Base-by-base conservation (phyloP, 1,140 invertebrate genomes). In the Bathynomus jamesi region DNA sequence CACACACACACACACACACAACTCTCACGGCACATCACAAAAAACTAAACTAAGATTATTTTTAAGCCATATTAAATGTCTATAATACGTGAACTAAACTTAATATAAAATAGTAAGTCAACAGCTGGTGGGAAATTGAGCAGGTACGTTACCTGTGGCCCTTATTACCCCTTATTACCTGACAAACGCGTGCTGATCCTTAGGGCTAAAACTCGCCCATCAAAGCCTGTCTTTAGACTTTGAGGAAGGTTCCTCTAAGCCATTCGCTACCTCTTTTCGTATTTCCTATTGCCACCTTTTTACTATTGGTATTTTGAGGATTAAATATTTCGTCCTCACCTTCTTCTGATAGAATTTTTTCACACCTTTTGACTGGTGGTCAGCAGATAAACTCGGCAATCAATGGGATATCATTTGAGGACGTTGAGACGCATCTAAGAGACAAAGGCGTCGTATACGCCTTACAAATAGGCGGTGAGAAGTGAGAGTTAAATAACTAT, bases 11-110 rank as follows among this genome's bases (percentile, higher is more conserved):
- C 21, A 53, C 21, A 53, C 21, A 53, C 21, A 53, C 21, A 53
- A 17, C 13, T 53, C 21, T 53, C 40, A 11, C 40, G 21, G 40
- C 13, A 17, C 21, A 53, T 53, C 13, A 53, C 13, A 40, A 53
- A 53, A 53, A 21, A 53, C 13, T 17, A 53, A 53, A 17, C 13
- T 3, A 5, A 11, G 5, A 3, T 21, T 53, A 53, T 53, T 53
- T 53, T 53, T 53, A 53, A 53, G 40, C 40, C 40, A 53, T 53
- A 53, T 53, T 53, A 53, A 53, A 53, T 53, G 21, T 53, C 40
- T 53, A 53, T 53, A 53, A 53, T 53, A 53, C 40, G 40, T 53
- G 40, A 53, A 53, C 11, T 53, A 53, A 53, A 53, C 40, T 53
- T 53, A 53, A 53, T 53, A 53, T 53, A 53, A 53, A 53, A 40